Percentiles rank a stretch among this genome's conserved stretches.
Conservation (phyloP, 2,888 invertebrate species). For the Stenoptilia bipunctidactyla region DNA sequence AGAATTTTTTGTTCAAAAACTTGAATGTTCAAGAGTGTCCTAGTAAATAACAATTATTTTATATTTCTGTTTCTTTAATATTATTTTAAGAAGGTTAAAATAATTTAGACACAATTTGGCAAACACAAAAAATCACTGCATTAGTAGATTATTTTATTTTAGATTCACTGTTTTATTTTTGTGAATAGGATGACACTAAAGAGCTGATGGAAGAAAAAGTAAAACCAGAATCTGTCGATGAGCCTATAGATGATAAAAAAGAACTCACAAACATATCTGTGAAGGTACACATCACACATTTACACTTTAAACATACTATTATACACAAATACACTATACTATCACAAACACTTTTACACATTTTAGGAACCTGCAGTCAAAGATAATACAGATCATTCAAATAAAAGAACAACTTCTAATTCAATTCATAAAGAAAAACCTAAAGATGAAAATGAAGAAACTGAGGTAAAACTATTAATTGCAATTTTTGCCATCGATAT, state of each 20-base stretch:
- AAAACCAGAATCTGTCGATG: conserved; percentile 38
- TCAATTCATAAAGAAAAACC: too few relatives aligned
- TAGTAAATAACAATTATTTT: conserved; percentile 9
- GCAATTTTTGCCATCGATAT: too few relatives aligned
- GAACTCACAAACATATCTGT: conserved; percentile 58
- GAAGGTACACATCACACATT: conserved; percentile 31
- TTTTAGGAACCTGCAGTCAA: conserved; percentile 34
- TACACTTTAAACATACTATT: conserved; percentile 25
- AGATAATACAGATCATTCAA: conserved; percentile 33
- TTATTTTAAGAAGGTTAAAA: too few relatives aligned
- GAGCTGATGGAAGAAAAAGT: conserved; percentile 32
- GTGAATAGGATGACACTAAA: conserved; percentile 50
- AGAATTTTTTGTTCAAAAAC: conserved; percentile 27
- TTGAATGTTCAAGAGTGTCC: conserved; percentile 30
- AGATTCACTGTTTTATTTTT: conserved; percentile 30
- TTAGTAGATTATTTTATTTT: not conserved
- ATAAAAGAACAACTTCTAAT: too few relatives aligned
- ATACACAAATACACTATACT: conserved; percentile 18
- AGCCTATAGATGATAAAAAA: conserved; percentile 48
- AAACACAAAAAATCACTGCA: too few relatives aligned
- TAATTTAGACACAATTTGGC: too few relatives aligned
- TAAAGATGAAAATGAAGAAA: too few relatives aligned
- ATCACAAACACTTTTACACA: not conserved
- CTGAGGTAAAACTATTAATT: too few relatives aligned
- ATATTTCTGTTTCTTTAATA: not conserved